Evolutionary conservation across 1,140 invertebrate species (phyloP).

Genomic region (Drosophila sproati): DNA sequence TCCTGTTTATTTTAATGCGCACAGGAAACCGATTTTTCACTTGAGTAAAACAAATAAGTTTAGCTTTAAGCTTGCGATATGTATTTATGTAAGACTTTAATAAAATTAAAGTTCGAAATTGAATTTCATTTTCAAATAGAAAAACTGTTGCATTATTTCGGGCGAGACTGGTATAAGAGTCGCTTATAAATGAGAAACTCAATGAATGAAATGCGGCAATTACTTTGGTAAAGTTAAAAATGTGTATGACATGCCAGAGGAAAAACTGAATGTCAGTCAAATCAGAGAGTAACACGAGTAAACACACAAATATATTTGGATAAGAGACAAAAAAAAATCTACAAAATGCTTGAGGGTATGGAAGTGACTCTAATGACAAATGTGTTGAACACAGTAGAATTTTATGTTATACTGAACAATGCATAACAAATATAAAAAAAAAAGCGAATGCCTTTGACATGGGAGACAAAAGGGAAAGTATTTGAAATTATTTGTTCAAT

Average conservation of each 20-base stretch:
- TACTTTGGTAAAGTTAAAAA: constrained; percentile 16
- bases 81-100: no score
- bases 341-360: constrained; percentile 10
- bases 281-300: neutral
- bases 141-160: constrained; percentile 58
- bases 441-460: neutral
- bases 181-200: neutral
- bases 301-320: no score
- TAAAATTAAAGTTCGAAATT: neutral
- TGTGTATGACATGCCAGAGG: constrained; percentile 1
- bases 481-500: neutral
- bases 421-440: neutral
- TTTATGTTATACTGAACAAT: constrained; percentile 18
- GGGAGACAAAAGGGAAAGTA: neutral
- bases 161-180: constrained; percentile 38
- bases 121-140: neutral
- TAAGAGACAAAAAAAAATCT: no score
- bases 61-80: no score
- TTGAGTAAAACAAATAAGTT: no score
- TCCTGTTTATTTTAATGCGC: no score
- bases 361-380: constrained; percentile 20
- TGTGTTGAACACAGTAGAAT: constrained; percentile 14
- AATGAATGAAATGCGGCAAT: neutral
- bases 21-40: no score
- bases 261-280: constrained; percentile 5